These are phyloP conservation scores for Pseudorhombus dupliciocellatus DNA, from an alignment of 2,113 vertebrate species.

Conservation along the genomic window DNA sequence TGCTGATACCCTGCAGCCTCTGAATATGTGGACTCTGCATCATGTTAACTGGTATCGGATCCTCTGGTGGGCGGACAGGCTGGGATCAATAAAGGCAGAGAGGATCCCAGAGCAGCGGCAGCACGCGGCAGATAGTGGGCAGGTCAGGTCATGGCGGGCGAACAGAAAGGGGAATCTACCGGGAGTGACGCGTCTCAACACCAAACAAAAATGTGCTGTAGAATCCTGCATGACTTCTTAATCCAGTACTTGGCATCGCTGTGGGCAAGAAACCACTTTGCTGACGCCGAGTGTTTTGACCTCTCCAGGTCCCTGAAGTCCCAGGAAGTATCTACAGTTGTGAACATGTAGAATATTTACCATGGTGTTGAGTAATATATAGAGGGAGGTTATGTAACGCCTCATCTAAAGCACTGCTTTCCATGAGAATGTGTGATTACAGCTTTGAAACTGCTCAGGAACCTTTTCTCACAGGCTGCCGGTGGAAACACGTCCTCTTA, in stretches of 20 bases:
- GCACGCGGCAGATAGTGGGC: constrained; percentile 30
- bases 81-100: constrained; percentile 54
- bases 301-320: constrained; percentile 13
- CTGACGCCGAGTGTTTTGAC: constrained; percentile 43
- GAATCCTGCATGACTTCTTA: constrained; percentile 28
- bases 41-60: constrained; percentile 68
- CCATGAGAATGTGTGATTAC: constrained; percentile 10
- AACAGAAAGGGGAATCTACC: constrained; percentile 20
- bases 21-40: constrained; percentile 67
- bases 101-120: constrained; percentile 38
- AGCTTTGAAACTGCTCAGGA: background rate
- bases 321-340: constrained; percentile 8
- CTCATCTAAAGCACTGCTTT: background rate
- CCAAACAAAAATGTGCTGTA: constrained; percentile 28
- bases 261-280: constrained; percentile 28
- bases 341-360: no score
- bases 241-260: constrained; percentile 41
- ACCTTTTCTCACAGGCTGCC: background rate
- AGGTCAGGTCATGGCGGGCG: constrained; percentile 33
- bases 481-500: background rate
- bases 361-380: background rate
- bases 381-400: background rate
- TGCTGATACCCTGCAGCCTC: constrained; percentile 64
- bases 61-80: constrained; percentile 60
- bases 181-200: constrained; percentile 32